These are phyloP conservation scores for Sebastes itinus DNA, from an alignment of 2,797 vertebrate genomes.

Conservation along the genomic window DNA sequence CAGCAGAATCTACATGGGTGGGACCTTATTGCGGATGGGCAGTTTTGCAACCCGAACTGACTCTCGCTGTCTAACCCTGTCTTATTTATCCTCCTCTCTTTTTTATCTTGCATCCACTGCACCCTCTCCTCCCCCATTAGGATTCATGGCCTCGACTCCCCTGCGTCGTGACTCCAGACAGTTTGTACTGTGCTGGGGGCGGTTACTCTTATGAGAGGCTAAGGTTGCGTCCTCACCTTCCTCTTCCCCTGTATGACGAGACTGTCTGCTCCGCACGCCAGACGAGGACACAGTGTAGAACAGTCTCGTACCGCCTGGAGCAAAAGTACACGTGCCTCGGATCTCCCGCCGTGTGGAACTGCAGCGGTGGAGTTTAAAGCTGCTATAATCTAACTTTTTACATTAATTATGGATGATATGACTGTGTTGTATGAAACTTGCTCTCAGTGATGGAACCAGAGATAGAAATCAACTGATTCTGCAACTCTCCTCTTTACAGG, in stretches of 20 bases:
- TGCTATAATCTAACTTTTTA: not conserved
- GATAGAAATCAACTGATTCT: not conserved
- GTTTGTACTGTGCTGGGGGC: not conserved
- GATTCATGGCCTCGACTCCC: constrained; percentile 4
- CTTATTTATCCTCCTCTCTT: not conserved
- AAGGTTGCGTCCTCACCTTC: constrained; percentile 22
- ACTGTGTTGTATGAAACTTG: not conserved
- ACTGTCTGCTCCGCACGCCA: not conserved
- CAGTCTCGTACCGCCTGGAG: not conserved
- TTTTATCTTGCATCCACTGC: not conserved
- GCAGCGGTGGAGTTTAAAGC: not conserved
- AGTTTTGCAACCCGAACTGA: not conserved
- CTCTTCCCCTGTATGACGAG: not conserved
- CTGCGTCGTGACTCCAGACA: constrained; percentile 24
- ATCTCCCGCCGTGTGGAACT: not conserved
- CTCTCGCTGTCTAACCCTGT: not conserved
- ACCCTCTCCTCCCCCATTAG: not conserved
- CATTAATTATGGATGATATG: not conserved
- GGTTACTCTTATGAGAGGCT: not conserved
- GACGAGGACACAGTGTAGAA: constrained; percentile 20
- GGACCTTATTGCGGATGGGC: constrained; percentile 40
- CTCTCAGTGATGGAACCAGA: not conserved
- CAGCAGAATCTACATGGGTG: constrained; percentile 49
- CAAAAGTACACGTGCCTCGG: not conserved
- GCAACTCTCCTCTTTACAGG: not conserved